phyloP scores from a whole-genome alignment of 1,140 invertebrate species.

The Formica selysi region DNA sequence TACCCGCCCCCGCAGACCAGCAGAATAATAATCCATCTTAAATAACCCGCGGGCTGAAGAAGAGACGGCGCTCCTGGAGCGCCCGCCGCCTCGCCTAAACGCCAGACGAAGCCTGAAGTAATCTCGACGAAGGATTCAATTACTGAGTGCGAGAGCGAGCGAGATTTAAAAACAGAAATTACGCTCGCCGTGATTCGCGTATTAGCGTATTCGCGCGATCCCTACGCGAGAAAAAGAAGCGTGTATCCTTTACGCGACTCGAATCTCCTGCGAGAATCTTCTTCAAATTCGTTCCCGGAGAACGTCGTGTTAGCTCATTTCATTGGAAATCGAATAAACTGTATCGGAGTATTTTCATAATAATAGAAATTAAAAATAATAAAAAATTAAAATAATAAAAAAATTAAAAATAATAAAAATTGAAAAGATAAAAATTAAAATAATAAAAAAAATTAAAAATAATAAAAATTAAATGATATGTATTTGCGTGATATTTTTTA shows the following conservation, averaged over 20 bases:
- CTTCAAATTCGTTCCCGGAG: slow-evolving; percentile 3
- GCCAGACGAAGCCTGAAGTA: slow-evolving; percentile 79
- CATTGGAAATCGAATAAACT: neutral
- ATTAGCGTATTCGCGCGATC: slow-evolving; percentile 44
- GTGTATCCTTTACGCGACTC: neutral
- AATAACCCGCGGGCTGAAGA: slow-evolving; percentile 82
- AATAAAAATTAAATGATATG: too few species aligned
- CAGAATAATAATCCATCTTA: slow-evolving; percentile 85
- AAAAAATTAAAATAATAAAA: too few species aligned
- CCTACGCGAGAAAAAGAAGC: neutral
- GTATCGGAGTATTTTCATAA: neutral
- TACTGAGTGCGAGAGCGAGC: slow-evolving; percentile 78
- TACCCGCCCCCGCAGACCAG: slow-evolving; percentile 74
- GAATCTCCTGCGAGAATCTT: neutral
- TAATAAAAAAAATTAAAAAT: too few species aligned
- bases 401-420: too few species aligned
- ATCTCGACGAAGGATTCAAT: slow-evolving; percentile 83
- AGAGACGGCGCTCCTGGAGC: slow-evolving; percentile 51
- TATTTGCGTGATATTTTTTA: neutral
- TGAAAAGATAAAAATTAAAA: too few species aligned
- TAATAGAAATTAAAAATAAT: too few species aligned
- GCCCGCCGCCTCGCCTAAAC: slow-evolving; percentile 44
- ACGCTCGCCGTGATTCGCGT: slow-evolving; percentile 65
- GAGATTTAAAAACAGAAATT: slow-evolving; percentile 84
- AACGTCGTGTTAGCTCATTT: neutral